Percentiles rank a stretch among this genome's conserved stretches.
These are phyloP conservation scores for Scrobipalpa atriplicella DNA, from an alignment of 2,888 invertebrate genomes.

Conservation along the genomic window DNA sequence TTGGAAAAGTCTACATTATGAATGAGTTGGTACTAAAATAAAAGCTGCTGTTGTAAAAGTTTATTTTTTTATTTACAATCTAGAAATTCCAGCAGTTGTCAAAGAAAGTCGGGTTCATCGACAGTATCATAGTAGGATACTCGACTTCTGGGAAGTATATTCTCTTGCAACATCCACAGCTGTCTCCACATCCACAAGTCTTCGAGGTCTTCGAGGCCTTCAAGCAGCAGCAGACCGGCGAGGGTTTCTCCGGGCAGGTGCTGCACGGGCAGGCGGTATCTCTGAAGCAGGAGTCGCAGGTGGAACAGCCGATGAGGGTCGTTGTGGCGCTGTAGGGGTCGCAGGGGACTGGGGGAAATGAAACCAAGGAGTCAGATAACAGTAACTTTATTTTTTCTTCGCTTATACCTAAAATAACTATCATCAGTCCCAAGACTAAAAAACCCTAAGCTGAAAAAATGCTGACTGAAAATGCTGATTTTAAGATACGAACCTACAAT, in stretches of 20 bases:
- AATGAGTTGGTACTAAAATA: no score
- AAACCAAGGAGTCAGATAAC: not conserved
- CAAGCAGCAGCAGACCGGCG: constrained; percentile 40
- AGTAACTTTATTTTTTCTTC: not conserved
- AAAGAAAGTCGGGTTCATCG: constrained; percentile 52
- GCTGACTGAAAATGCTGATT: no score
- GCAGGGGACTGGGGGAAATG: constrained; percentile 21
- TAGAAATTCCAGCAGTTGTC: constrained; percentile 41
- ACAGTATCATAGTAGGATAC: constrained; percentile 52
- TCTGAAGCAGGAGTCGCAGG: constrained; percentile 43
- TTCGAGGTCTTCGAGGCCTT: constrained; percentile 23
- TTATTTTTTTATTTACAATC: constrained; percentile 6
- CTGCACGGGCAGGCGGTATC: constrained; percentile 43
- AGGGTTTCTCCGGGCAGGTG: constrained; percentile 36
- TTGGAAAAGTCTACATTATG: no score
- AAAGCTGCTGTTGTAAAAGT: not conserved
- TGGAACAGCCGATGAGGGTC: constrained; percentile 16
- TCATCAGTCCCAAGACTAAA: no score
- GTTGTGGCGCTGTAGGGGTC: constrained; percentile 37
- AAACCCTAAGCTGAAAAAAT: no score
- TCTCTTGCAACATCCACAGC: constrained; percentile 38
- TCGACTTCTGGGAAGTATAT: constrained; percentile 64
- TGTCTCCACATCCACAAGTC: constrained; percentile 30
- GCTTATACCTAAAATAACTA: no score
- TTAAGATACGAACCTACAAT: no score